A percentile compares a stretch with the other conserved stretches of the same genome.
Evolutionary conservation across 2,113 vertebrate genomes (phyloP).

Genomic region (Strigops habroptila): DNA sequence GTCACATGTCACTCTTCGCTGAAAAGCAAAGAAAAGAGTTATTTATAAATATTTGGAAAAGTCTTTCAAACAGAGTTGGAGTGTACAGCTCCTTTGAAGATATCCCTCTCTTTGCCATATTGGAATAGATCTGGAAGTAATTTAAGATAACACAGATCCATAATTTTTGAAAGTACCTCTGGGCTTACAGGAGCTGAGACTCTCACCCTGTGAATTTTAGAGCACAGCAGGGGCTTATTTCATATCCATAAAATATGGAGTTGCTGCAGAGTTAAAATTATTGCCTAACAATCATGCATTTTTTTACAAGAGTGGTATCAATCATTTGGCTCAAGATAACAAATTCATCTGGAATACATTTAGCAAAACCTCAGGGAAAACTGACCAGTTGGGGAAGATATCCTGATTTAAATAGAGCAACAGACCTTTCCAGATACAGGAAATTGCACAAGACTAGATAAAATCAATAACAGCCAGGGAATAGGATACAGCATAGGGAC

Average conservation of each 20-base stretch:
- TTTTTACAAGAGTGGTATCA: not conserved
- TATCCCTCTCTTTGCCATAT: not conserved
- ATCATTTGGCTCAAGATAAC: not conserved
- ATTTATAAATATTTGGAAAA: constrained; percentile 43
- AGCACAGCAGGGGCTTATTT: not conserved
- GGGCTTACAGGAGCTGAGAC: not conserved
- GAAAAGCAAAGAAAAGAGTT: constrained; percentile 10
- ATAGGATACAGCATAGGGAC: not conserved
- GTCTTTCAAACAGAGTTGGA: constrained; percentile 8
- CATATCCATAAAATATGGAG: not conserved
- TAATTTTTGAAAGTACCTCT: constrained; percentile 12
- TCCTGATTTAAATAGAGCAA: not conserved
- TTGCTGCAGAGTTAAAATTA: not conserved
- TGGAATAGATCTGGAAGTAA: constrained; percentile 19
- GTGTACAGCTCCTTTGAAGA: constrained; percentile 20
- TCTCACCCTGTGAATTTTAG: not conserved
- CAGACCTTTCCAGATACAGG: not conserved
- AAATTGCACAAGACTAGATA: not conserved
- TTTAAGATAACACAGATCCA: constrained; percentile 6
- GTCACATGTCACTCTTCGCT: not conserved
- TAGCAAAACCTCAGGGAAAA: not conserved
- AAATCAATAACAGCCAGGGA: not conserved
- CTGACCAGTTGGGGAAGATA: not conserved
- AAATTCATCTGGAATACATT: not conserved
- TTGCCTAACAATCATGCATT: not conserved